These are phyloP conservation scores for Macheiramphus alcinus DNA, from an alignment of 2,113 vertebrate genomes.

Conservation along the genomic window DNA sequence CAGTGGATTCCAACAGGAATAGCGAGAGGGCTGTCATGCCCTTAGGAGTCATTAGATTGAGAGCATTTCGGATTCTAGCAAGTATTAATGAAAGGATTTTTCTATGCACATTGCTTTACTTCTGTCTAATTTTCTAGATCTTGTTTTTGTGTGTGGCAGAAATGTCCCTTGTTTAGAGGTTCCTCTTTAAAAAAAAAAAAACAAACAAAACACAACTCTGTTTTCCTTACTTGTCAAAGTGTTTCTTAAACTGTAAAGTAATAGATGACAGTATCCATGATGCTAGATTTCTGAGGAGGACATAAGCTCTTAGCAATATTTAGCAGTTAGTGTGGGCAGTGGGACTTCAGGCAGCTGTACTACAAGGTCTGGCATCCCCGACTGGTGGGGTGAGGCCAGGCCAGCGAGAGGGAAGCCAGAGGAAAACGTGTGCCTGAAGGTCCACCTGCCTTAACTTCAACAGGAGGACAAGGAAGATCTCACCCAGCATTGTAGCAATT, in stretches of 20 bases:
- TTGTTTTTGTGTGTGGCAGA: not conserved
- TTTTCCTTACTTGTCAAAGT: not conserved
- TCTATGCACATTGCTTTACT: not conserved
- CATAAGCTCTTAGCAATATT: not conserved
- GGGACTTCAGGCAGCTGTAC: not conserved
- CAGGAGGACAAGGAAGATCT: not conserved
- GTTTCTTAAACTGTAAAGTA: not conserved
- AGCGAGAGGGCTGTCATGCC: not conserved
- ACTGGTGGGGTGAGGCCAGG: rapidly evolving
- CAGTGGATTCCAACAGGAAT: not conserved
- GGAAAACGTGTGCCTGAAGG: not conserved
- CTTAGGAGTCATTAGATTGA: not conserved
- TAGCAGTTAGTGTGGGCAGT: not conserved
- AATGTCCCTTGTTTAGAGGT: not conserved
- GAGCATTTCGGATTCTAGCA: not conserved
- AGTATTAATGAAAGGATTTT: not conserved
- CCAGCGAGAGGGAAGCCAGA: not conserved
- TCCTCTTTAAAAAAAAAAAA: not conserved
- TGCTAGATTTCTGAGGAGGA: not conserved
- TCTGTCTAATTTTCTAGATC: not conserved
- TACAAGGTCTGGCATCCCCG: not conserved
- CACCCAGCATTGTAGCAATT: not conserved
- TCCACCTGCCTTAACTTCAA: not conserved
- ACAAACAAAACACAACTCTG: not conserved
- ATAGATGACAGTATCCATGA: not conserved